phyloP scores from a whole-genome alignment of 2,797 vertebrate genomes.

The Melanotaenia parkinsoni region DNA sequence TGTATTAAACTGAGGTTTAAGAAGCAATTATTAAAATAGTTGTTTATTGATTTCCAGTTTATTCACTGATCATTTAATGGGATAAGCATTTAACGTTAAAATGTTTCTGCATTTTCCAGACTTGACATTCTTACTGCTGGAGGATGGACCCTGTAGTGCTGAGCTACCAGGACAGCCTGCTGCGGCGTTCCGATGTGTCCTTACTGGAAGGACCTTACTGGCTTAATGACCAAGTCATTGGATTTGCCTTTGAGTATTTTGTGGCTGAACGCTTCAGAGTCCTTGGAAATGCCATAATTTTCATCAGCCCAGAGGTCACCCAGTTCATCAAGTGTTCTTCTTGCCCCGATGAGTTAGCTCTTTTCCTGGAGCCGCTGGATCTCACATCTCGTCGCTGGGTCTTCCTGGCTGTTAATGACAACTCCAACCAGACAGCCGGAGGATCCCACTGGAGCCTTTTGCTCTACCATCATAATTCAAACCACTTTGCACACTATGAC shows the following conservation, averaged over 20 bases:
- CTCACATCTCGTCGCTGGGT: conserved; percentile 87
- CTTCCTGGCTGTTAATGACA: conserved; percentile 95
- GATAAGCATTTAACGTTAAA: background rate
- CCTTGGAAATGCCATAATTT: conserved; percentile 81
- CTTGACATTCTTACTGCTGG: conserved; percentile 38
- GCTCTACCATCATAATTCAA: conserved; percentile 86
- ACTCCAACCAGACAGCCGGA: conserved; percentile 90
- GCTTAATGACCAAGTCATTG: conserved; percentile 97
- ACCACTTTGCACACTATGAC: conserved; percentile 94
- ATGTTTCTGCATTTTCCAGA: conserved; percentile 54
- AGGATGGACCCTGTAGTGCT: conserved; percentile 94
- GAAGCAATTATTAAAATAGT: background rate
- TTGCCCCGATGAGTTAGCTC: conserved; percentile 86
- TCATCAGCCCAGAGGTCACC: conserved; percentile 95
- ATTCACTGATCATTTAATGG: background rate
- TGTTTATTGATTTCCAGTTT: background rate
- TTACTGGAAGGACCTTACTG: conserved; percentile 93
- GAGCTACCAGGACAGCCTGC: conserved; percentile 95
- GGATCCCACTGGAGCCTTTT: conserved; percentile 98
- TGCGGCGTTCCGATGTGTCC: conserved; percentile 90
- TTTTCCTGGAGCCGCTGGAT: conserved; percentile 91
- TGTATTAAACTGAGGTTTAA: background rate
- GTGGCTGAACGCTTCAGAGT: conserved; percentile 84
- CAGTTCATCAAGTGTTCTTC: conserved; percentile 97
- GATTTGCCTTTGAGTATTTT: conserved; percentile 97